phyloP scores from a whole-genome alignment of 2,888 invertebrate species.

The Clunio marinus region DNA sequence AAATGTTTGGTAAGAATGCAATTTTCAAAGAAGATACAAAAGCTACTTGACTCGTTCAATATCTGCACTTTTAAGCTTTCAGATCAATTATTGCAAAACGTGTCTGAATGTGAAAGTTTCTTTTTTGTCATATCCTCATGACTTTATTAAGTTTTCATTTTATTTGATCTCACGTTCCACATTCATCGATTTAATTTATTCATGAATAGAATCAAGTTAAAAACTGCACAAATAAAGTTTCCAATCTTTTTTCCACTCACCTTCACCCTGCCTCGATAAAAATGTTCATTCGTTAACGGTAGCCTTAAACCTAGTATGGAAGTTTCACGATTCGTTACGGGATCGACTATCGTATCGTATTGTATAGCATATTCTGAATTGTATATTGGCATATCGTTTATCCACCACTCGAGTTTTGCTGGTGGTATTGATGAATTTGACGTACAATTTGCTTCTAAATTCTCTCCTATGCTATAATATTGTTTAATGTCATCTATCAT shows the following conservation, averaged over 20 bases:
- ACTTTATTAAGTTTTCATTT: no score
- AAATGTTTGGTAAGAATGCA: no score
- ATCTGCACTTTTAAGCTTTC: no score
- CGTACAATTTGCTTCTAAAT: constrained; percentile 55
- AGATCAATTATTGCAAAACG: no score
- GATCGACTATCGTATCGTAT: constrained; percentile 28
- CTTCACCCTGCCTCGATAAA: constrained; percentile 32
- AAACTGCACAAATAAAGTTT: background rate
- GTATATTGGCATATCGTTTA: constrained; percentile 52
- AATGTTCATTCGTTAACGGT: constrained; percentile 29
- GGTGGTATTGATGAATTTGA: constrained; percentile 56
- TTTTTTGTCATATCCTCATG: no score
- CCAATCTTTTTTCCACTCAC: constrained; percentile 9
- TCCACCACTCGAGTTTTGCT: constrained; percentile 58
- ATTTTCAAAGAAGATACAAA: no score
- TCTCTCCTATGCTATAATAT: constrained; percentile 54
- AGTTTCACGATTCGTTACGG: constrained; percentile 29
- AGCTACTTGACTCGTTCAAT: no score
- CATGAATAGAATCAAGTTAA: no score
- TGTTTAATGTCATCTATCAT: constrained; percentile 55
- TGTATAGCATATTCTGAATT: constrained; percentile 12
- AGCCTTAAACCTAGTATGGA: constrained; percentile 33
- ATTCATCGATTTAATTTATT: no score
- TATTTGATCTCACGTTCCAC: no score
- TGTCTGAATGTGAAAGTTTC: no score